Base-by-base conservation (phyloP, 2,888 invertebrate species). In the Panorpa germanica region DNA sequence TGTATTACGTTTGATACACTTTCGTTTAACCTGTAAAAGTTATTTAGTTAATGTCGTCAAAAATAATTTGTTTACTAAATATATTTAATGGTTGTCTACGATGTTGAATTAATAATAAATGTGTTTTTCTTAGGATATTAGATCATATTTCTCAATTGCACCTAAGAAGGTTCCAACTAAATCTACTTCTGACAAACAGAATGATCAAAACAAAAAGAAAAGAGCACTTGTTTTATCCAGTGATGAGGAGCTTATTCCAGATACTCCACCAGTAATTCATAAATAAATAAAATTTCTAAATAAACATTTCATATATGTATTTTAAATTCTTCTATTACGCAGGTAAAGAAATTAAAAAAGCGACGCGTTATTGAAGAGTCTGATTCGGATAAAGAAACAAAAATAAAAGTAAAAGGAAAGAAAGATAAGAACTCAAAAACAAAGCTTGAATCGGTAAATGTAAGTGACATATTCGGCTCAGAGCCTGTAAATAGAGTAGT, bases 401-500 rank as follows among this genome's bases (percentile, higher is more conserved):
- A 55, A 49, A 57, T 57, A 41, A 37, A 26, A n/a, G 21, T 31
- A 37, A 3, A 23, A 37, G 8, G 7, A 12, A 6, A 39, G 43
- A 33, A 34, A 27, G 14, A 9, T n/a, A 6, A 14, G 16, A 14
- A 24, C 10, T 25, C 18, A 9, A 22, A 10, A n/a, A 15, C 19
- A 14, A 28, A 16, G n/a, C 16, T 10, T 8, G 15, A 59, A 44
- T 49, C 53, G 5, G 47, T 60, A 16, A 63, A 69, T 47, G 49
- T 62, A 2, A 36, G 43, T 1, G 50, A 57, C 28, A 44, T 75
- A 5, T 76, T 80, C 55, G 67, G 67, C 6, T 64, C 50, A 24
- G 63, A 50, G 33, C 68, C 72, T 2, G 53, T 74, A 11, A 65
- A 64, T 40, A 56, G 71, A 37, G 52, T 63, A 5, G 61, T 63